phyloP scores from a whole-genome alignment of 2,888 invertebrate species.

The Apodemia duryi region DNA sequence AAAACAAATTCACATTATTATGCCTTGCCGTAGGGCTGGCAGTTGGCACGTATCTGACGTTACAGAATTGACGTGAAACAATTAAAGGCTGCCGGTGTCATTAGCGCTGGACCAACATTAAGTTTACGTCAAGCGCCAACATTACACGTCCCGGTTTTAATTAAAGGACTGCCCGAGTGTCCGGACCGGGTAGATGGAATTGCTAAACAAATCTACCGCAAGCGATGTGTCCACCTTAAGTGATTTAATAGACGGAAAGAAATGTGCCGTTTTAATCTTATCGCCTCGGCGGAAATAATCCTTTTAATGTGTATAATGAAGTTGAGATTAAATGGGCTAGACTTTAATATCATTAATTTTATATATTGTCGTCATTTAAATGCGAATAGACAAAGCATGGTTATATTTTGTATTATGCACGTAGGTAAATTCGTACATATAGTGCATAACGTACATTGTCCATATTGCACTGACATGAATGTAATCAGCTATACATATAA shows the following conservation, averaged over 20 bases:
- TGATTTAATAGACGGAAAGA: constrained; percentile 78
- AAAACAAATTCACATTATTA: neutral
- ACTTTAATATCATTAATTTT: neutral
- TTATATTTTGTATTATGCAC: neutral
- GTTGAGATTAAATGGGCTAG: constrained; percentile 21
- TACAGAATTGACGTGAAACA: constrained; percentile 68
- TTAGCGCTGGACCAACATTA: constrained; percentile 75
- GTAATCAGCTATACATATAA: too few species aligned
- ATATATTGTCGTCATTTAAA: constrained; percentile 5
- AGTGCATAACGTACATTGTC: too few species aligned
- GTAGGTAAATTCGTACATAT: too few species aligned
- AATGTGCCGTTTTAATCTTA: constrained; percentile 69
- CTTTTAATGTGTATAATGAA: constrained; percentile 28
- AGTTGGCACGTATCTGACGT: constrained; percentile 19
- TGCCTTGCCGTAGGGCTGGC: neutral
- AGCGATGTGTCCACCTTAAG: constrained; percentile 78
- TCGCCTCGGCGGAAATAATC: constrained; percentile 38
- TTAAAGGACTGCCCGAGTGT: constrained; percentile 73
- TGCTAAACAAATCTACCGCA: constrained; percentile 78
- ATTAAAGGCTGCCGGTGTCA: constrained; percentile 66
- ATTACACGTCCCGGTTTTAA: constrained; percentile 74
- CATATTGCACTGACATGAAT: too few species aligned
- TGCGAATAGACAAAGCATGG: neutral
- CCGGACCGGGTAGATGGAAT: constrained; percentile 67
- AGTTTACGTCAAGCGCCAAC: constrained; percentile 68